phyloP scores from a whole-genome alignment of 2,888 invertebrate species.

The Leptinotarsa tumamoca region DNA sequence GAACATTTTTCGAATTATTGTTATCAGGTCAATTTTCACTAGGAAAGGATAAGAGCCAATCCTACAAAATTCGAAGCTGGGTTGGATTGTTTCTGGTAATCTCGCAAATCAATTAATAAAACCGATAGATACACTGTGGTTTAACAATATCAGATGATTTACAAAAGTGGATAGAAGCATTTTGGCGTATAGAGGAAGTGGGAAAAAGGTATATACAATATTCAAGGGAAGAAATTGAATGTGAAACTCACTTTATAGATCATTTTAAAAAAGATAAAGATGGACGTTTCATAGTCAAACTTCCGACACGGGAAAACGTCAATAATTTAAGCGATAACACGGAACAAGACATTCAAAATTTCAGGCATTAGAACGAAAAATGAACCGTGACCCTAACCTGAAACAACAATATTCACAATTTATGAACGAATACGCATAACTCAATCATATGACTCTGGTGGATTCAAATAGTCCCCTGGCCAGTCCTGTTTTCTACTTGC shows the following conservation, averaged over 20 bases:
- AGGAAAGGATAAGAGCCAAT: slow-evolving; percentile 1
- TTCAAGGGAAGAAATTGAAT: background rate
- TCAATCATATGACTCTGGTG: background rate
- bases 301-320: background rate
- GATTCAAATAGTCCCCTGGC: background rate
- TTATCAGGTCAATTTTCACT: slow-evolving; percentile 9
- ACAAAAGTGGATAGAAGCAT: too few relatives aligned
- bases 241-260: background rate
- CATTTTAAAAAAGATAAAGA: background rate
- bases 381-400: background rate
- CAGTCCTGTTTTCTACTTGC: too few relatives aligned
- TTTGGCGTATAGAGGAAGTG: background rate
- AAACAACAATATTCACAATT: background rate
- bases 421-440: background rate
- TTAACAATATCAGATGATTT: background rate
- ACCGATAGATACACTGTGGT: background rate
- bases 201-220: background rate
- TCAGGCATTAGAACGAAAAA: background rate
- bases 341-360: background rate
- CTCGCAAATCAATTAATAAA: background rate
- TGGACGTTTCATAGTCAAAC: background rate
- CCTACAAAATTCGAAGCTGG: slow-evolving; percentile 29
- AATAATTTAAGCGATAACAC: background rate
- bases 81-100: slow-evolving; percentile 30
- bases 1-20: slow-evolving; percentile 20